Conservation (phyloP, 2,113 vertebrate species). For the Meriones unguiculatus region DNA sequence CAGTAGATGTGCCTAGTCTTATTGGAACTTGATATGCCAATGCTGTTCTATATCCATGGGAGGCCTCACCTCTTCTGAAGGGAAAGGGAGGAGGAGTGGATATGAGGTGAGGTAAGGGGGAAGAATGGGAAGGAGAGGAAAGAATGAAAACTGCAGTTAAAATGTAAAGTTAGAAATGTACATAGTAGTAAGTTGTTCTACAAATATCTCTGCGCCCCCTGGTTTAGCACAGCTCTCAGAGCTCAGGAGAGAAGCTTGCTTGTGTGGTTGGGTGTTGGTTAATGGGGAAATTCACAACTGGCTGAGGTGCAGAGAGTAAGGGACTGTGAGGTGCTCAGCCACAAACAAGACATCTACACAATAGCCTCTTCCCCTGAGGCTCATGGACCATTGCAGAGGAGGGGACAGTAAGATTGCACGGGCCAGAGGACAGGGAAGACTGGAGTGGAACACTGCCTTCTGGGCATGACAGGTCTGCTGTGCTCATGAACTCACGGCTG, state of each 20-base stretch:
- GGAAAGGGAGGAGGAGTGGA: too few species aligned
- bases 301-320: neutral
- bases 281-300: neutral
- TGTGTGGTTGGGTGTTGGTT: neutral
- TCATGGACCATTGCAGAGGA: neutral
- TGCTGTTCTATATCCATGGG: too few species aligned
- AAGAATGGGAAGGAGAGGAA: too few species aligned
- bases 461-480: neutral
- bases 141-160: too few species aligned
- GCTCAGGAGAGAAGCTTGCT: neutral
- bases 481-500: neutral
- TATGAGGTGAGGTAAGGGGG: too few species aligned
- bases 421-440: neutral
- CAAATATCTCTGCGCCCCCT: too few species aligned
- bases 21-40: too few species aligned
- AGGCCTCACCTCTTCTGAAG: too few species aligned
- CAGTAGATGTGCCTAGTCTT: too few species aligned
- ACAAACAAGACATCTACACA: neutral
- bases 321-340: neutral
- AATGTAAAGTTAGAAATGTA: neutral
- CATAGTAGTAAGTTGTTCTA: neutral
- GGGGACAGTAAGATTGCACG: fast-evolving
- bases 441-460: neutral
- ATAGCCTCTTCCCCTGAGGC: neutral
- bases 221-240: neutral